These are phyloP conservation scores for Lasioglossum leucozonium DNA, from an alignment of 2,888 invertebrate genomes.

Conservation along the genomic window DNA sequence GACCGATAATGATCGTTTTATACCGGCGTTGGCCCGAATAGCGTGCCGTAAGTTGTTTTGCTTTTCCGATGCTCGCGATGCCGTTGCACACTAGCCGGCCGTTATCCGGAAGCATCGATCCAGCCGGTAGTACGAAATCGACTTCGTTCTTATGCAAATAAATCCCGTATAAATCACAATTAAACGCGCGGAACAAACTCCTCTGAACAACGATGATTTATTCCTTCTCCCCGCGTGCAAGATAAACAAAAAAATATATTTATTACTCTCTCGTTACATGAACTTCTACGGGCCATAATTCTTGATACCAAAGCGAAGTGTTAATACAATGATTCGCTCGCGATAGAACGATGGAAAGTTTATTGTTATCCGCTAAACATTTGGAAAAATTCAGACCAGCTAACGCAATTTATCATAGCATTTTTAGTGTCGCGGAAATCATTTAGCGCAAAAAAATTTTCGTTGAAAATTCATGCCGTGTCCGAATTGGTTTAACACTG, in stretches of 20 bases:
- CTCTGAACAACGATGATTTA: background rate
- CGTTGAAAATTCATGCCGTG: too few relatives aligned
- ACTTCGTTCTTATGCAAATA: background rate
- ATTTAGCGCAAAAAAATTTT: too few relatives aligned
- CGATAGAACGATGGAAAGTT: background rate
- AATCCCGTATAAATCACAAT: background rate
- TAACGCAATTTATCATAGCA: too few relatives aligned
- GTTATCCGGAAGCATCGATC: background rate
- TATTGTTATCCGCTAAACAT: background rate
- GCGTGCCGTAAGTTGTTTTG: background rate
- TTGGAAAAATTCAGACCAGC: too few relatives aligned
- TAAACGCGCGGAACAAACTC: background rate
- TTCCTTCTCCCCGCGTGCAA: background rate
- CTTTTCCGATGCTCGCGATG: background rate
- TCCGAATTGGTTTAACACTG: too few relatives aligned
- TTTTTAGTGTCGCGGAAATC: too few relatives aligned
- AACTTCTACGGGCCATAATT: background rate
- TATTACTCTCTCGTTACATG: background rate
- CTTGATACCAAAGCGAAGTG: background rate
- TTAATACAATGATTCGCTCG: background rate
- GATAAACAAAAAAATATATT: background rate
- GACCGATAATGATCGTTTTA: slow-evolving; percentile 21
- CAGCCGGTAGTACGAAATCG: background rate
- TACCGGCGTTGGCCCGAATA: background rate
- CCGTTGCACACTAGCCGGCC: background rate